A percentile compares a stretch with the other conserved stretches of the same genome.
These are phyloP conservation scores for Lordiphosa fenestrarum DNA, from an alignment of 2,888 invertebrate genomes.

Conservation along the genomic window DNA sequence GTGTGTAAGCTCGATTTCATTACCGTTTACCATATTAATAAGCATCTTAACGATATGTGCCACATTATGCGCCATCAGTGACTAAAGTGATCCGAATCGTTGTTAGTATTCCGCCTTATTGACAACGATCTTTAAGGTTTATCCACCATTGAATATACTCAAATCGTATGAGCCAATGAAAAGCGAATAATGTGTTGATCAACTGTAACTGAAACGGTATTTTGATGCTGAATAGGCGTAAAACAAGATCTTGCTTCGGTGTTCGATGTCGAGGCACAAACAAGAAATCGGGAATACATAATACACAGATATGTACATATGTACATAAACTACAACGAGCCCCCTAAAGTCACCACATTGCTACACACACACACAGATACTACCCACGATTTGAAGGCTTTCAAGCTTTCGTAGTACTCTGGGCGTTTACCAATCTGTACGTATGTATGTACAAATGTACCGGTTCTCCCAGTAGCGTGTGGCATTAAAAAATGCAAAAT, in stretches of 20 bases:
- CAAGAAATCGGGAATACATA: slow-evolving; percentile 20
- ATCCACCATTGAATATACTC: no score
- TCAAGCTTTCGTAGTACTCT: slow-evolving; percentile 13
- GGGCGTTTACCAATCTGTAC: slow-evolving; percentile 5
- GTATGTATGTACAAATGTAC: slow-evolving; percentile 25
- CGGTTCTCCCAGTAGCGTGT: slow-evolving; percentile 36
- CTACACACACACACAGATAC: slow-evolving; percentile 13
- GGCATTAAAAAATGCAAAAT: slow-evolving; percentile 37
- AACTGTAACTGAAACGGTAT: slow-evolving; percentile 33
- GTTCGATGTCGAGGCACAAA: slow-evolving; percentile 18
- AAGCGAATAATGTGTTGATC: slow-evolving; percentile 22
- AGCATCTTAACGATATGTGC: no score
- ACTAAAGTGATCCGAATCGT: no score
- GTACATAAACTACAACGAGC: slow-evolving; percentile 16
- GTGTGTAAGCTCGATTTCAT: no score
- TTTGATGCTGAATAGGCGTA: slow-evolving; percentile 5
- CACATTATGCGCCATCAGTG: no score
- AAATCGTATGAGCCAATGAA: no score
- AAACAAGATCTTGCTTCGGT: slow-evolving; percentile 29
- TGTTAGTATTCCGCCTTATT: no score
- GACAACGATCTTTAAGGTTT: no score
- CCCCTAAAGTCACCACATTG: slow-evolving; percentile 10
- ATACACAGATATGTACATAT: slow-evolving; percentile 3
- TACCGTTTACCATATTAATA: no score
- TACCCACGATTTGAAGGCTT: slow-evolving; percentile 5